A percentile compares a stretch with the other conserved stretches of the same genome.
Conservation (phyloP, 2,797 vertebrate species). For the Characodon lateralis region DNA sequence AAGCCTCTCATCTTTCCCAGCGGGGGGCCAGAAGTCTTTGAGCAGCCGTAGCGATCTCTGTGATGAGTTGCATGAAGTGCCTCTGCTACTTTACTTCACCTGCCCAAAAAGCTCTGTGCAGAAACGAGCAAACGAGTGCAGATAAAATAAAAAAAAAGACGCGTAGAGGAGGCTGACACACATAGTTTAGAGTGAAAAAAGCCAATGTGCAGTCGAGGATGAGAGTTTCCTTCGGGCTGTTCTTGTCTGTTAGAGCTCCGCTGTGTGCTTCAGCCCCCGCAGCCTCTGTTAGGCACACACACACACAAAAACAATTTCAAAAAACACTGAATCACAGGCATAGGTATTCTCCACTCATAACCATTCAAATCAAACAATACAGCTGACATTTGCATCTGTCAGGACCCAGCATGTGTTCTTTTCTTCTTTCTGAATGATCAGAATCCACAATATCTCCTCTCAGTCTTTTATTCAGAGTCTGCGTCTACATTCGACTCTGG, state of each 20-base stretch:
- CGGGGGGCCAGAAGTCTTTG: conserved; percentile 66
- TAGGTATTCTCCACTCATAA: conserved; percentile 49
- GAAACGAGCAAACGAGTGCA: conserved; percentile 34
- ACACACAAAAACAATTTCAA: conserved; percentile 36
- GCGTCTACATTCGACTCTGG: conserved; percentile 28
- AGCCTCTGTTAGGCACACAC: conserved; percentile 22
- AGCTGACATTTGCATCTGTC: conserved; percentile 64
- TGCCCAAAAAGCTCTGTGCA: conserved; percentile 45
- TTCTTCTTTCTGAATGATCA: conserved; percentile 52
- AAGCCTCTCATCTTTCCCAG: conserved; percentile 79
- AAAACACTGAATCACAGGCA: conserved; percentile 33
- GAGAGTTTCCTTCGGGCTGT: conserved; percentile 55
- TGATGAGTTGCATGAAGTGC: conserved; percentile 66
- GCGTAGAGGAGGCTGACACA: conserved; percentile 44
- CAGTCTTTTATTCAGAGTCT: conserved; percentile 41
- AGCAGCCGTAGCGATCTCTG: conserved; percentile 59
- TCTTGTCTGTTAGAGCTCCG: conserved; percentile 47
- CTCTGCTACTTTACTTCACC: conserved; percentile 68
- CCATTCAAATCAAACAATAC: conserved; percentile 54
- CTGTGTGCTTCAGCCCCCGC: conserved; percentile 48
- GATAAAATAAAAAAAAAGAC: conserved; percentile 16
- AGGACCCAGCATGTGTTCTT: conserved; percentile 47
- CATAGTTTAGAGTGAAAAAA: conserved; percentile 38
- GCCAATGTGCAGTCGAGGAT: conserved; percentile 38
- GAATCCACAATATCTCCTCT: conserved; percentile 49